Evolutionary conservation across 2,888 invertebrate species (phyloP).

Genomic region (Leptinotarsa peninsularis): DNA sequence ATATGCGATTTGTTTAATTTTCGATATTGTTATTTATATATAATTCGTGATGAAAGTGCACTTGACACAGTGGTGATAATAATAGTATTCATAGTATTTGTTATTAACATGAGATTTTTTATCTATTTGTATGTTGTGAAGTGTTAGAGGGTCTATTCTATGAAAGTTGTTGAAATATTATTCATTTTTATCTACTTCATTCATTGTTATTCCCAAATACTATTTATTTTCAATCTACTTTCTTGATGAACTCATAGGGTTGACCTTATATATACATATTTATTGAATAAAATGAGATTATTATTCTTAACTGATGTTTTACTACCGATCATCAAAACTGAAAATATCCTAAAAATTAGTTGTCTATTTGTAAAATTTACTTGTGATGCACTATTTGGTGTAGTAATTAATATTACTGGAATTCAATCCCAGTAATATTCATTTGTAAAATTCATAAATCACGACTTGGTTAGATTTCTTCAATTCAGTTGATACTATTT

Average conservation of each 20-base stretch:
- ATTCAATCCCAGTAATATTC: too few relatives aligned
- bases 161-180: not conserved
- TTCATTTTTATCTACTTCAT: not conserved
- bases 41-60: not conserved
- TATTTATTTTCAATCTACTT: too few relatives aligned
- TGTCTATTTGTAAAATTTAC: too few relatives aligned
- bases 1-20: not conserved
- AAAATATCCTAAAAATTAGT: not conserved
- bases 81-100: not conserved
- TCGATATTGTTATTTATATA: constrained; percentile 9
- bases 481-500: not conserved
- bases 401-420: too few relatives aligned
- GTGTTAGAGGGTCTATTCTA: not conserved
- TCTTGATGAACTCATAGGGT: not conserved
- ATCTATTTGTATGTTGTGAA: constrained; percentile 2
- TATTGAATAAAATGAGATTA: constrained; percentile 12
- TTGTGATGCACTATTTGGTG: too few relatives aligned
- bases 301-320: not conserved
- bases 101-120: constrained; percentile 14
- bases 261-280: constrained; percentile 1
- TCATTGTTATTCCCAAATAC: not conserved
- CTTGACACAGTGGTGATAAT: constrained; percentile 3
- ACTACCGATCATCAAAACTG: too few relatives aligned
- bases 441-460: not conserved
- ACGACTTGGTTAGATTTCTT: not conserved